Evolutionary conservation across 2,113 vertebrate genomes (phyloP).

Genomic region (Varanus komodoensis): DNA sequence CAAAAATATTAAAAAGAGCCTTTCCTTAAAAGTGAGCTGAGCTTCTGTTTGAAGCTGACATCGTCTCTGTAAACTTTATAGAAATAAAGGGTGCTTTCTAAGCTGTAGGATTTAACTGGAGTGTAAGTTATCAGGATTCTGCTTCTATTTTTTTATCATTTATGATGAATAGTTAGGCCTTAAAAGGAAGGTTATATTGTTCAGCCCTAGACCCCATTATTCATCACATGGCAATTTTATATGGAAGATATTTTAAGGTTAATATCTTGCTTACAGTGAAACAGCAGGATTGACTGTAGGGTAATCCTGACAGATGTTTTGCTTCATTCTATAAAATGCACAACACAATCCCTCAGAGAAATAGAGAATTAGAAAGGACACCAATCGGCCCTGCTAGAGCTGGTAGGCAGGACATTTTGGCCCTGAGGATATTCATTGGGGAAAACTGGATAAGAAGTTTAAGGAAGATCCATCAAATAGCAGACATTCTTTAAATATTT

Average conservation of each 20-base stretch:
- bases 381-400: background rate
- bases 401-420: background rate
- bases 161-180: background rate
- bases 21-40: background rate
- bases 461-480: background rate
- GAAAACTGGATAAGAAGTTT: background rate
- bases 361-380: background rate
- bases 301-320: constrained; percentile 2
- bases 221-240: background rate
- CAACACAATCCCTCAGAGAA: background rate
- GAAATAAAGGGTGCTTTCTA: background rate
- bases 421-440: background rate
- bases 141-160: background rate
- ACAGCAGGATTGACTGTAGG: background rate
- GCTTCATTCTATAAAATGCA: background rate
- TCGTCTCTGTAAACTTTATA: background rate
- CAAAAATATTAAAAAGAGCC: background rate
- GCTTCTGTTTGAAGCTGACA: background rate
- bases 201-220: background rate
- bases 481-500: no score
- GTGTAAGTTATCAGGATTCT: background rate
- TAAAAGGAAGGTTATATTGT: background rate
- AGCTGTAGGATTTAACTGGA: background rate
- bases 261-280: background rate
- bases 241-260: background rate